Conservation (phyloP, 2,113 vertebrate species). For the Hiodon alosoides region DNA sequence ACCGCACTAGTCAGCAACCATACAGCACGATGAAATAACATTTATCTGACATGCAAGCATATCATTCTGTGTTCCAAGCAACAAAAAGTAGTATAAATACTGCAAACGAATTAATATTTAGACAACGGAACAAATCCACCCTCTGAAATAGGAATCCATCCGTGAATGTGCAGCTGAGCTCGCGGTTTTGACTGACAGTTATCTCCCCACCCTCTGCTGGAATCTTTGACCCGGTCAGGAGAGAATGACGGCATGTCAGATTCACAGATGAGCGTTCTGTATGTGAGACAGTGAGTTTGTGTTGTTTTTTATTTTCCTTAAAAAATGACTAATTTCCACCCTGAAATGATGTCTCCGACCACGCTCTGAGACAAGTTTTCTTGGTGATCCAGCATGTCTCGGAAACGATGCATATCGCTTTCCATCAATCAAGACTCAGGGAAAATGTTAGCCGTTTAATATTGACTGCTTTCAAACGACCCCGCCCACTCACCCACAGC, state of each 20-base stretch:
- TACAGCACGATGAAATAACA: background rate
- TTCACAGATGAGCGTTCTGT: slow-evolving; percentile 27
- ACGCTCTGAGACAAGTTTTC: slow-evolving; percentile 58
- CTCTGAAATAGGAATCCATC: background rate
- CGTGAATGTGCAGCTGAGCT: background rate
- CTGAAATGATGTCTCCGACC: slow-evolving; percentile 48
- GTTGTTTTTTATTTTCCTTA: slow-evolving; percentile 12
- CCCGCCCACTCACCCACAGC: slow-evolving; percentile 15
- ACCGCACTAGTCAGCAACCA: no score
- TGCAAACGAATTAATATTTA: background rate
- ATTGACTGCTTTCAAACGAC: slow-evolving; percentile 52
- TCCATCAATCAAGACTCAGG: slow-evolving; percentile 55
- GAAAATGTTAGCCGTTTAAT: slow-evolving; percentile 56
- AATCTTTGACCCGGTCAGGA: background rate
- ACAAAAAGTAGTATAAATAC: background rate
- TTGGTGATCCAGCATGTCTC: slow-evolving; percentile 52
- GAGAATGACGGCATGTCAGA: slow-evolving; percentile 20
- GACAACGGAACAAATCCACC: no score
- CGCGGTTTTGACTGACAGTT: slow-evolving; percentile 1
- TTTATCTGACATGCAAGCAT: background rate
- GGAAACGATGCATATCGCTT: slow-evolving; percentile 64
- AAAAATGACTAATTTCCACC: slow-evolving; percentile 58
- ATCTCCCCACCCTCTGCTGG: background rate
- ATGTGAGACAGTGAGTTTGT: slow-evolving; percentile 33
- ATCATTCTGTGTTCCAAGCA: background rate